Evolutionary conservation across 2,113 vertebrate species (phyloP).

Genomic region (Eudyptes chrysolophus): DNA sequence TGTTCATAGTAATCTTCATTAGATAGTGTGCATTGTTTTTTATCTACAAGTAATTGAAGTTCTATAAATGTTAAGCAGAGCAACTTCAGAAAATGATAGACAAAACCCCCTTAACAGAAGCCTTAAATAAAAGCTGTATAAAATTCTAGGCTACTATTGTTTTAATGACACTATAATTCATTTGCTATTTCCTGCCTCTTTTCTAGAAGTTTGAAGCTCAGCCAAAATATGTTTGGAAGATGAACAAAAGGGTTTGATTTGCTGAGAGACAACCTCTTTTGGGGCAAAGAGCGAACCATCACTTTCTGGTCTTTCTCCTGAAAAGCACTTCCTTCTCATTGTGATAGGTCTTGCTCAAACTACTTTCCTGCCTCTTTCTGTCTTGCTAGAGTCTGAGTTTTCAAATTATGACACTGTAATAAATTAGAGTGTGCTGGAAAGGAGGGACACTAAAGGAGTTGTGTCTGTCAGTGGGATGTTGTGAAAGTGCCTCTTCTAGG

Average conservation of each 20-base stretch:
- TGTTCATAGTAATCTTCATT: not conserved
- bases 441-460: not conserved
- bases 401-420: not conserved
- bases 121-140: not conserved
- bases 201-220: not conserved
- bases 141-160: not conserved
- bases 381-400: not conserved
- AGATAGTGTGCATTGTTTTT: not conserved
- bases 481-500: not conserved
- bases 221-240: not conserved
- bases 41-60: not conserved
- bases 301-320: not conserved
- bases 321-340: not conserved
- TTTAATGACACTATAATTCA: not conserved
- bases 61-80: not conserved
- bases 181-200: not conserved
- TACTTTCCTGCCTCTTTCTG: not conserved
- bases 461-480: not conserved
- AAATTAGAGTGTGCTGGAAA: not conserved
- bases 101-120: not conserved
- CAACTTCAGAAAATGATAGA: not conserved
- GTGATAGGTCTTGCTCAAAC: not conserved
- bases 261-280: not conserved
- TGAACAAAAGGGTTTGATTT: slow-evolving; percentile 12
- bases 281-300: not conserved